A percentile compares a stretch with the other conserved stretches of the same genome.
Evolutionary conservation across 2,888 invertebrate genomes (phyloP).

Genomic region (Heliconius hortense): DNA sequence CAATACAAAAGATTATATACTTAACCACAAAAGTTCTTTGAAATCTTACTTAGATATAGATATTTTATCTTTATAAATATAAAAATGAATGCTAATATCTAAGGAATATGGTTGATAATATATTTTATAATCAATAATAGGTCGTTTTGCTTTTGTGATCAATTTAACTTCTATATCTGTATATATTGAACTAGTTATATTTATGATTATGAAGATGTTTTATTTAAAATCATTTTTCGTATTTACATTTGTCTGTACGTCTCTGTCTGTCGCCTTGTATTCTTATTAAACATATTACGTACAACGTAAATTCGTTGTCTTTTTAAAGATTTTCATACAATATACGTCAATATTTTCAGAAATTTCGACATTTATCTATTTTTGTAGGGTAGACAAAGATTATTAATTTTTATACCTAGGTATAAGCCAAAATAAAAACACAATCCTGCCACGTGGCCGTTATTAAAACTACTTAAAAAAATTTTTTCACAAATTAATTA

Average conservation of each 20-base stretch:
- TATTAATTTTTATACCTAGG: not conserved
- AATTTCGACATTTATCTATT: not conserved
- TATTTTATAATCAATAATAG: not conserved
- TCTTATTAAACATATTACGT: not conserved
- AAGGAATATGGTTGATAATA: not conserved
- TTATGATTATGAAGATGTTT: not conserved
- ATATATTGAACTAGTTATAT: conserved; percentile 8
- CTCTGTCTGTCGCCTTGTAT: not conserved
- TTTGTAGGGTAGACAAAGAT: not conserved
- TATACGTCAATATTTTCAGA: not conserved
- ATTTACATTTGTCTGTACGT: not conserved
- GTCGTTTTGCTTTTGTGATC: not conserved
- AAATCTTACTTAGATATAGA: conserved; percentile 2
- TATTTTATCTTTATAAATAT: conserved; percentile 3
- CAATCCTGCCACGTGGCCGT: not conserved
- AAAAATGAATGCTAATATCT: conserved; percentile 4
- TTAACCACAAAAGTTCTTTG: conserved; percentile 17
- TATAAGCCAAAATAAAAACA: not conserved
- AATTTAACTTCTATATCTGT: not conserved
- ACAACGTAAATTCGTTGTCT: not conserved
- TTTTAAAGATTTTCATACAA: not conserved
- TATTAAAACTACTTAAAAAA: too few relatives aligned
- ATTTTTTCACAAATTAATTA: not conserved
- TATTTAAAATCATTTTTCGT: not conserved
- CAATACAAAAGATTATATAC: not conserved